Conservation (phyloP, 2,797 vertebrate genomes). For the Anolis apletophallus region DNA sequence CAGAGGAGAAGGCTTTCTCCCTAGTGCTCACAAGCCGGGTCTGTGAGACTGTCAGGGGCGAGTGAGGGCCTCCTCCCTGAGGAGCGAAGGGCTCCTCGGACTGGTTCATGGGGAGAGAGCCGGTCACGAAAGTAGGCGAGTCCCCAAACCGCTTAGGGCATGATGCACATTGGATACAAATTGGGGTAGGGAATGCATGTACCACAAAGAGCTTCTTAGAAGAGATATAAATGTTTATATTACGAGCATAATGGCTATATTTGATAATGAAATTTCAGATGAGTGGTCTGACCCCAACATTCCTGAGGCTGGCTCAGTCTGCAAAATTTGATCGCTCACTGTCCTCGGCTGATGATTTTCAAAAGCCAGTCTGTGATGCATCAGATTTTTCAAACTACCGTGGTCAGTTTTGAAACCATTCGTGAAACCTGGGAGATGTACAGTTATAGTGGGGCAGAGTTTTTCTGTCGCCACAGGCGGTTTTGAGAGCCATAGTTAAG, state of each 20-base stretch:
- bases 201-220: neutral
- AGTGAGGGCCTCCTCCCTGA: too few species aligned
- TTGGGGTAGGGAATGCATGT: too few species aligned
- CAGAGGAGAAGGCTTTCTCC: too few species aligned
- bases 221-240: neutral
- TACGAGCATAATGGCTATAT: neutral
- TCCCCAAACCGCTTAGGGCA: too few species aligned
- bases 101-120: too few species aligned
- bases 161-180: neutral
- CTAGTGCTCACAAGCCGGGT: too few species aligned
- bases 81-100: too few species aligned
- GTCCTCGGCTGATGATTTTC: too few species aligned
- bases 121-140: too few species aligned
- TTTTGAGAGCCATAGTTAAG: neutral
- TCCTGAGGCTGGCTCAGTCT: neutral
- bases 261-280: neutral
- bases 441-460: neutral
- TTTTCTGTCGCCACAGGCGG: neutral
- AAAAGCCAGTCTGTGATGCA: neutral
- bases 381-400: slow-evolving; percentile 1
- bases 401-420: neutral
- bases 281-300: neutral
- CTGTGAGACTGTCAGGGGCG: too few species aligned
- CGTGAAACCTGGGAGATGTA: neutral
- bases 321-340: neutral